Base-by-base conservation (phyloP, 2,797 vertebrate genomes). In the Syndactyla subalaris region DNA sequence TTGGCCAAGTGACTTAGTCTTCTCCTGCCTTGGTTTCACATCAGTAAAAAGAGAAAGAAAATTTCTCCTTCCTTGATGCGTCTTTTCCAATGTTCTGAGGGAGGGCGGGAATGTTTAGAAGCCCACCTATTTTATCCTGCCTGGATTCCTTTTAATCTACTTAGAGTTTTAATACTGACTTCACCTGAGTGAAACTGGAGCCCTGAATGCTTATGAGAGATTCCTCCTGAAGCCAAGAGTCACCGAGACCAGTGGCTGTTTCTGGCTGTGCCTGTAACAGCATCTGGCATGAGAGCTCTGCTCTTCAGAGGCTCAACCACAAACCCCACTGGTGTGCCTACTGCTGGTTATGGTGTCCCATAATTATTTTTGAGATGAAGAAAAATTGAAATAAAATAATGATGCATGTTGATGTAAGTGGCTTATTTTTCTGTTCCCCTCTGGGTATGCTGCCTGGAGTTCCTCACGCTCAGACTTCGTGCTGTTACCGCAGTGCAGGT, bases 301-400 rank as follows among this genome's bases (percentile, higher is more conserved):
- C 1, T 13, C 13, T 3, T 36, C 6, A 46, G 77, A 62, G 59
- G 10, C 17, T 80, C 68, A 22, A 10, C n/a, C 57, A 45, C 58
- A 54, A 68, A 24, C 7, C 9, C 36, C 54, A 3, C 19, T 22
- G 3, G 22, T 4, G 18, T 65, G 32, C 54, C 73, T 46, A 8
- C 36, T 45, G 70, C 36, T 36, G 52, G 55, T 63, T 62, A 13
- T 7, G 8, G 13, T 39, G 32, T 36, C 34, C 17, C 51, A 63
- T 66, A 8, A 24, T 26, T 57, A 16, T 34, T 75, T 89, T 41
- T 84, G 12, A 61, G 89, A 70, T 0, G 1, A 80, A 70, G 54
- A 30, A 67, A 63, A 84, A 38, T 3, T 11, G 27, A 78, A 96
- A 91, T 94, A 96, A 96, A 97, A 30, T 7, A 26, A 43, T 10